Conservation (phyloP, 2,113 vertebrate genomes). For the Vulpes vulpes region DNA sequence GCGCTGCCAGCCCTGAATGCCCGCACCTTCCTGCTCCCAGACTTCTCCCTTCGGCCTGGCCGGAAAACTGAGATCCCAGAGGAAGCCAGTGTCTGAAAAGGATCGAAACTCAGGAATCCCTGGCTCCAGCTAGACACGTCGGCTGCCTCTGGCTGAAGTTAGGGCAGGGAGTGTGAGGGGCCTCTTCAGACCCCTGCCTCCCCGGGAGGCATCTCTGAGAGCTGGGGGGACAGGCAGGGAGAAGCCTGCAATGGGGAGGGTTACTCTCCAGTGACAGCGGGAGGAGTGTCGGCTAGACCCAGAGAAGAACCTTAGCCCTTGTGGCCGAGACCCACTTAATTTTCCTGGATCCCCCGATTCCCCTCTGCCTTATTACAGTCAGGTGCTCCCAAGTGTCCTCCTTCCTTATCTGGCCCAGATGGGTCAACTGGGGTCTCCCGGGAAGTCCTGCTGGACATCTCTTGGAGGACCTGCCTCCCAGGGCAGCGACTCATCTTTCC, state of each 20-base stretch:
- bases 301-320: background rate
- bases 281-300: background rate
- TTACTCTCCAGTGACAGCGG: background rate
- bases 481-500: background rate
- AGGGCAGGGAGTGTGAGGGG: background rate
- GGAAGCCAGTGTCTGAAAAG: slow-evolving; percentile 82
- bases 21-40: slow-evolving; percentile 75
- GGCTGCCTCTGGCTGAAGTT: background rate
- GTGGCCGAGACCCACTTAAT: background rate
- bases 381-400: background rate
- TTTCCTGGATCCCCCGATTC: background rate
- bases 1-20: background rate
- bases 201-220: background rate
- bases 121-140: slow-evolving; percentile 35
- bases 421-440: background rate
- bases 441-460: background rate
- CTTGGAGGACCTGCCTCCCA: background rate
- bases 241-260: background rate
- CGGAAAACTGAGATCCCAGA: slow-evolving; percentile 82
- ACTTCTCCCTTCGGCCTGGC: slow-evolving; percentile 60
- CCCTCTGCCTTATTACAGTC: background rate
- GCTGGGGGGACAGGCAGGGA: background rate
- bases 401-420: background rate
- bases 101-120: slow-evolving; percentile 74
- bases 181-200: background rate